These are phyloP conservation scores for Drosophila paranaensis DNA, from an alignment of 2,888 invertebrate species.

Conservation along the genomic window DNA sequence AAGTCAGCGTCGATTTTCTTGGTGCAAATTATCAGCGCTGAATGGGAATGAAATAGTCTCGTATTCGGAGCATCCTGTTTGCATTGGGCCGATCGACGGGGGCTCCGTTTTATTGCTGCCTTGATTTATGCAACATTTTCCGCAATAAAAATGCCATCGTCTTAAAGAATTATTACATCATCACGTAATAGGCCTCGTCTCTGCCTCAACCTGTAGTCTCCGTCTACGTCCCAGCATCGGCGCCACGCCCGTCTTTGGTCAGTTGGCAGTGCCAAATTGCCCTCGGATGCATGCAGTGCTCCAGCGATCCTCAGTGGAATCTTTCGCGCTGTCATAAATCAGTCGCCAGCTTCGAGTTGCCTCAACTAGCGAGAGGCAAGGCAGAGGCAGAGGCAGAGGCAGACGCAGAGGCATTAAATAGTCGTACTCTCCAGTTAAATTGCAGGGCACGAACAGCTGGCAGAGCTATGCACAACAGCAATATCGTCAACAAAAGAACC, in stretches of 20 bases:
- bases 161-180: constrained; percentile 78
- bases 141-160: constrained; percentile 78
- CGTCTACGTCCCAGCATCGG: constrained; percentile 43
- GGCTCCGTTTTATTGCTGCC: constrained; percentile 73
- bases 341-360: constrained; percentile 62
- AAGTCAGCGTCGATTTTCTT: constrained; percentile 39
- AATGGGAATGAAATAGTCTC: constrained; percentile 60
- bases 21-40: constrained; percentile 67
- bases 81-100: constrained; percentile 52
- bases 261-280: constrained; percentile 63
- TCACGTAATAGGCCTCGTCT: constrained; percentile 73
- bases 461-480: constrained; percentile 32
- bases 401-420: constrained; percentile 68
- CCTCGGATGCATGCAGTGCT: constrained; percentile 52
- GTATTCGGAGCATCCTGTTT: constrained; percentile 62
- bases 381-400: constrained; percentile 38
- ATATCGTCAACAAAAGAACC: constrained; percentile 34
- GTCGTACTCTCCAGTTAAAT: constrained; percentile 68
- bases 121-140: constrained; percentile 80
- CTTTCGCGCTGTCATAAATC: constrained; percentile 74
- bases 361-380: constrained; percentile 5
- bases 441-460: constrained; percentile 69
- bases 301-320: constrained; percentile 43
- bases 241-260: constrained; percentile 67
- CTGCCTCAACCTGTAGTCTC: constrained; percentile 14